These are phyloP conservation scores for Drosophila arawakana DNA, from an alignment of 1,140 invertebrate genomes.

Conservation along the genomic window DNA sequence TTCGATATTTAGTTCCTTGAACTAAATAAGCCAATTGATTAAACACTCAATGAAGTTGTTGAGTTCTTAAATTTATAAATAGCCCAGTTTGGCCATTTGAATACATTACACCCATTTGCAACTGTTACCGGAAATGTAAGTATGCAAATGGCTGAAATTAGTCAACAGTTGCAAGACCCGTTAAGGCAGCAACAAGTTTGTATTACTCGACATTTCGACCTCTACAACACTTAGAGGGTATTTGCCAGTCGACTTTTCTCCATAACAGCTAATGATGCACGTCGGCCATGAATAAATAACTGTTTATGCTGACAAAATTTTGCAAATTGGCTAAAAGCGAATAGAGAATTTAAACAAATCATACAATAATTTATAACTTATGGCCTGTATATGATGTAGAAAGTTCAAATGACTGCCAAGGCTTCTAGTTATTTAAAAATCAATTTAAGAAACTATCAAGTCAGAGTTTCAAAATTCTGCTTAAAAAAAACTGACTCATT, in stretches of 20 bases:
- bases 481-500: slow-evolving; percentile 1
- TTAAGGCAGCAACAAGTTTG: slow-evolving; percentile 18
- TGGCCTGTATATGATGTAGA: not conserved
- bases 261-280: slow-evolving; percentile 2
- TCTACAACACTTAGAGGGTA: slow-evolving; percentile 2
- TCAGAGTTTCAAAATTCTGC: not conserved
- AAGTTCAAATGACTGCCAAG: not conserved
- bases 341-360: not conserved
- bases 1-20: not conserved
- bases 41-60: not conserved
- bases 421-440: not conserved
- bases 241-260: slow-evolving; percentile 2
- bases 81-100: not conserved
- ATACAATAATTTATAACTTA: not conserved
- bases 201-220: not conserved
- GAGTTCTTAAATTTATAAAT: too few species aligned
- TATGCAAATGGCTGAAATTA: not conserved
- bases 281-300: not conserved
- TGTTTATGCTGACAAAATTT: slow-evolving; percentile 5
- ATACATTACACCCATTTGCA: not conserved
- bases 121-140: slow-evolving; percentile 10
- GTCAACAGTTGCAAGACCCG: slow-evolving; percentile 8
- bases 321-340: not conserved
- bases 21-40: not conserved
- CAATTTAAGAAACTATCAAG: slow-evolving; percentile 3